Conservation (phyloP, 2,797 vertebrate genomes). For the Astyanax mexicanus region DNA sequence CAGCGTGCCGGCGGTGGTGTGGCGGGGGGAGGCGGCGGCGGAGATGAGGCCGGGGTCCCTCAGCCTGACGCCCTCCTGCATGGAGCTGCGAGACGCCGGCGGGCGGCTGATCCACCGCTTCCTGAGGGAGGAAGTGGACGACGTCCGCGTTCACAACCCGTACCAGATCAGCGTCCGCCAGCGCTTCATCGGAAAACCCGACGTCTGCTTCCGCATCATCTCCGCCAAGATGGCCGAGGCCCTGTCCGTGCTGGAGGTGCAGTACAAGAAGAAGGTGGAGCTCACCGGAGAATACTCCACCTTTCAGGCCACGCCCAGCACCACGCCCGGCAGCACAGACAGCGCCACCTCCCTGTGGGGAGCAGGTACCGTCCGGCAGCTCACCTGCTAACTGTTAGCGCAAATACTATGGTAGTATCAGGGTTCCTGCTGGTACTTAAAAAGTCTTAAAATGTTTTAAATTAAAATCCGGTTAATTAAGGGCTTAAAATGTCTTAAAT, state of each 20-base stretch:
- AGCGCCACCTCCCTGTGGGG: slow-evolving; percentile 69
- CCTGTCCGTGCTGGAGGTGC: slow-evolving; percentile 84
- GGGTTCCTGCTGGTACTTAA: no score
- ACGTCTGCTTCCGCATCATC: slow-evolving; percentile 83
- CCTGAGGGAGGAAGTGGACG: slow-evolving; percentile 85
- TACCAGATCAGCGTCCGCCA: slow-evolving; percentile 91
- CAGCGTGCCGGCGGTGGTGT: slow-evolving; percentile 86
- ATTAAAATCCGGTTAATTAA: no score
- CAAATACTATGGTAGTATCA: no score
- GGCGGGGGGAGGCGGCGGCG: slow-evolving; percentile 73
- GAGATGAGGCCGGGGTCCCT: slow-evolving; percentile 84
- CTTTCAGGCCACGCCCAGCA: slow-evolving; percentile 71
- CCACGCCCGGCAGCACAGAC: slow-evolving; percentile 73
- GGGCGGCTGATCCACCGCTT: slow-evolving; percentile 85
- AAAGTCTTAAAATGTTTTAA: no score
- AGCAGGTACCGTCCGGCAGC: slow-evolving; percentile 81
- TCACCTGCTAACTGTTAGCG: no score
- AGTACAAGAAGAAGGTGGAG: slow-evolving; percentile 88
- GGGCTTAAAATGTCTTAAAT: no score
- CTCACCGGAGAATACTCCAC: slow-evolving; percentile 77
- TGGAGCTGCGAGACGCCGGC: slow-evolving; percentile 84
- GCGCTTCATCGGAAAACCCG: slow-evolving; percentile 90
- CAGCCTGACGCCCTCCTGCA: slow-evolving; percentile 78
- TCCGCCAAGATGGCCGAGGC: slow-evolving; percentile 90
- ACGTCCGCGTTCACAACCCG: slow-evolving; percentile 84